Conservation (phyloP, 1,140 invertebrate genomes). For the Ylistrum balloti region DNA sequence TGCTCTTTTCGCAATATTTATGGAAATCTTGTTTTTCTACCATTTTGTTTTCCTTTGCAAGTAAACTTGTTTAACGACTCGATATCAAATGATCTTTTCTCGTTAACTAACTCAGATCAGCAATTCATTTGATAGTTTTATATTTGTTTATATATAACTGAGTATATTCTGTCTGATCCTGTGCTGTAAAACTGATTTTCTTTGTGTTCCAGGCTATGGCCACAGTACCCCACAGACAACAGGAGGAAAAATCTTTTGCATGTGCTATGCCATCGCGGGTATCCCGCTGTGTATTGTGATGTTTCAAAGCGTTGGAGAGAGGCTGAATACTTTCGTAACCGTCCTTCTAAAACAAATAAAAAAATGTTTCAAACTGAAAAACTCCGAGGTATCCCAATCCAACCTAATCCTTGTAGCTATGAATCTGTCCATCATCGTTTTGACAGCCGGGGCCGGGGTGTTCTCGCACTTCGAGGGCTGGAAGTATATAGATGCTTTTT, state of each 20-base stretch:
- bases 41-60: too few relatives aligned
- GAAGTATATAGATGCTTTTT: slow-evolving; percentile 99
- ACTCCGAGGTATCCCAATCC: slow-evolving; percentile 92
- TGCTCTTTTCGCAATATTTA: too few relatives aligned
- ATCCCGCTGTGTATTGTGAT: slow-evolving; percentile 82
- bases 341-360: slow-evolving; percentile 79
- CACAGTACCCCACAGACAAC: slow-evolving; percentile 83
- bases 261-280: slow-evolving; percentile 81
- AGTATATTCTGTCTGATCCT: too few relatives aligned
- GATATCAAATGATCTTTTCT: too few relatives aligned
- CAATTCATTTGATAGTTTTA: too few relatives aligned
- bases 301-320: slow-evolving; percentile 83
- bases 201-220: slow-evolving; percentile 83
- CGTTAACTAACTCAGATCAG: too few relatives aligned
- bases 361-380: slow-evolving; percentile 79
- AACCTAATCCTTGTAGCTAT: slow-evolving; percentile 98
- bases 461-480: slow-evolving; percentile 98
- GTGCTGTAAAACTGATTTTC: not conserved
- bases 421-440: slow-evolving; percentile 96
- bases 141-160: too few relatives aligned
- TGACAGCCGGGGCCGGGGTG: slow-evolving; percentile 96
- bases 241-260: slow-evolving; percentile 82
- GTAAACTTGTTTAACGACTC: too few relatives aligned
- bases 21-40: too few relatives aligned
- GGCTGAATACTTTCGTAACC: slow-evolving; percentile 82